Conservation (phyloP, 1,140 invertebrate species). For the Triops cancriformis region DNA sequence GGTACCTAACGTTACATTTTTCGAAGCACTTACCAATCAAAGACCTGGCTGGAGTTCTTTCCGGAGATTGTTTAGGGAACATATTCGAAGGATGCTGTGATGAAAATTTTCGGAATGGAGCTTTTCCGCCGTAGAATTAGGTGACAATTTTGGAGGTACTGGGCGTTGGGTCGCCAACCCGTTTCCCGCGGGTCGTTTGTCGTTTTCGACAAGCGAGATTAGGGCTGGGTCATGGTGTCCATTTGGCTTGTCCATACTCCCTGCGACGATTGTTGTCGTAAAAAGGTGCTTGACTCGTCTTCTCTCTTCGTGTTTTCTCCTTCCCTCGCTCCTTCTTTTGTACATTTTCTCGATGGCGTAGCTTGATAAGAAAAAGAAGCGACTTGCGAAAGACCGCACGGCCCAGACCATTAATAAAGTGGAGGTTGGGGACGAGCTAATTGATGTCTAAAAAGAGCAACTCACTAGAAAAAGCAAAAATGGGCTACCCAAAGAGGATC, state of each 20-base stretch:
- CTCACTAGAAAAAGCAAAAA: background rate
- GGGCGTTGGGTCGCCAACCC: background rate
- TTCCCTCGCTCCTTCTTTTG: background rate
- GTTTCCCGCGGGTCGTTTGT: background rate
- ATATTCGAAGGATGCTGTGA: background rate
- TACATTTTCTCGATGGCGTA: background rate
- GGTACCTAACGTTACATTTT: too few species aligned
- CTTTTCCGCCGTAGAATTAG: background rate
- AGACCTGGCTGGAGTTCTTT: background rate
- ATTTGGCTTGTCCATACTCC: background rate
- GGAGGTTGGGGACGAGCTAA: background rate
- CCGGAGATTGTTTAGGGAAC: background rate
- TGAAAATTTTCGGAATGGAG: background rate
- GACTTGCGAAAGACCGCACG: background rate
- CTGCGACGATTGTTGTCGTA: background rate
- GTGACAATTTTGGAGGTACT: background rate
- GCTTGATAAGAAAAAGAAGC: background rate
- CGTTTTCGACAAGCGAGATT: background rate
- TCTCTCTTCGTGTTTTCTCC: background rate
- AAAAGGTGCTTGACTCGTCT: background rate
- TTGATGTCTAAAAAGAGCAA: slow-evolving; percentile 1
- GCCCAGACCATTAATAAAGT: background rate
- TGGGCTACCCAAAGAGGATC: background rate
- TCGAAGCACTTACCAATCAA: too few species aligned
- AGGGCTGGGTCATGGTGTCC: background rate